Evolutionary conservation across 2,797 vertebrate species (phyloP).

Genomic region (Microchirus variegatus): DNA sequence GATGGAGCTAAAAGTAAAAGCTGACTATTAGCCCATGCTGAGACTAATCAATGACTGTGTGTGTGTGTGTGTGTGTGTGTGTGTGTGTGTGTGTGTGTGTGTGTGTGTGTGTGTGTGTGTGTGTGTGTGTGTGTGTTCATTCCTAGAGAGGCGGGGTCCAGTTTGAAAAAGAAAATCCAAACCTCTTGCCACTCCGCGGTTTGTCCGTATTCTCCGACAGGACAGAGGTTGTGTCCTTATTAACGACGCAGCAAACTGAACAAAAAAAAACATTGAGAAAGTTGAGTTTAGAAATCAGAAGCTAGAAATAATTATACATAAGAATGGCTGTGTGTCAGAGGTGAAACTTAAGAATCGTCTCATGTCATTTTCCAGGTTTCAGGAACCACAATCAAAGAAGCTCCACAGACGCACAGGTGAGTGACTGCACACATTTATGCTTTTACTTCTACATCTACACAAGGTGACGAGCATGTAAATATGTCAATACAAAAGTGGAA

Average conservation of each 20-base stretch:
- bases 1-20: conserved; percentile 70
- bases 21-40: conserved; percentile 68
- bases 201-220: conserved; percentile 16
- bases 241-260: background rate
- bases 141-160: conserved; percentile 41
- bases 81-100: conserved; percentile 20
- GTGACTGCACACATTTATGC: conserved; percentile 3
- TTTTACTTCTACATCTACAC: background rate
- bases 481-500: too few relatives aligned
- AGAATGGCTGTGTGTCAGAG: background rate
- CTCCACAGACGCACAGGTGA: conserved; percentile 39
- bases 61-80: conserved; percentile 15
- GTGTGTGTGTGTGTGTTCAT: conserved; percentile 14
- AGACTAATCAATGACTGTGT: conserved; percentile 66
- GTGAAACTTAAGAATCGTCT: background rate
- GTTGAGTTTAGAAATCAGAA: too few relatives aligned
- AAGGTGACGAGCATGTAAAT: background rate
- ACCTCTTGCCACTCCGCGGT: conserved; percentile 19
- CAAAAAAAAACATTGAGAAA: too few relatives aligned
- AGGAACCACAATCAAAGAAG: conserved; percentile 6
- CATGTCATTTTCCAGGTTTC: background rate
- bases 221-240: background rate
- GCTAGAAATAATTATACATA: too few relatives aligned
- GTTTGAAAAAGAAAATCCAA: conserved; percentile 22
- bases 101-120: conserved; percentile 27